phyloP scores from a whole-genome alignment of 2,888 invertebrate genomes.

The Noctua fimbriata region DNA sequence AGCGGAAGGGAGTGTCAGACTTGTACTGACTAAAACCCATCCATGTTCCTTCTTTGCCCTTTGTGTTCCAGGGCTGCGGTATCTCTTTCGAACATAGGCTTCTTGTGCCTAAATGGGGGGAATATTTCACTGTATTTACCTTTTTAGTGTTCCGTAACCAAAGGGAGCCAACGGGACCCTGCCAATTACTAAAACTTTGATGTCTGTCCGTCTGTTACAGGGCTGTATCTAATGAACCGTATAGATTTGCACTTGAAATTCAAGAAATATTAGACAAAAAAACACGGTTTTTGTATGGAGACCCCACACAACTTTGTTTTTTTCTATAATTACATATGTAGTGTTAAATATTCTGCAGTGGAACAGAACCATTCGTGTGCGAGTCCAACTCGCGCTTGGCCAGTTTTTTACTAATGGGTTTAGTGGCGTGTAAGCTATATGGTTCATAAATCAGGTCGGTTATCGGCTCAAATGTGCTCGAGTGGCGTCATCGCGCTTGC shows the following conservation, averaged over 20 bases:
- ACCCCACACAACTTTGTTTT: not conserved
- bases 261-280: not conserved
- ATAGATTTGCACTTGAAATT: not conserved
- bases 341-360: not conserved
- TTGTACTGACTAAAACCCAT: too few relatives aligned
- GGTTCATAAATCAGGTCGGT: slow-evolving; percentile 54
- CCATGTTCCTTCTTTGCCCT: too few relatives aligned
- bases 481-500: slow-evolving; percentile 46
- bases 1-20: too few relatives aligned
- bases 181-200: not conserved
- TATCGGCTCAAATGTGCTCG: slow-evolving; percentile 53
- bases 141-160: not conserved
- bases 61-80: too few relatives aligned
- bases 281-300: not conserved
- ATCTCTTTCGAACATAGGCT: too few relatives aligned
- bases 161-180: not conserved
- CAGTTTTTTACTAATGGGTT: slow-evolving; percentile 24
- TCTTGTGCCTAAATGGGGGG: slow-evolving; percentile 17
- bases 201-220: not conserved
- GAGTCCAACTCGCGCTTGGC: not conserved
- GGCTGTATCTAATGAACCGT: not conserved
- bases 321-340: not conserved
- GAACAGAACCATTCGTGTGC: not conserved
- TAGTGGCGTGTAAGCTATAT: slow-evolving; percentile 40
- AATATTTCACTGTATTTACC: slow-evolving; percentile 32